phyloP scores from a whole-genome alignment of 2,113 vertebrate genomes.

The Rhizomys pruinosus region DNA sequence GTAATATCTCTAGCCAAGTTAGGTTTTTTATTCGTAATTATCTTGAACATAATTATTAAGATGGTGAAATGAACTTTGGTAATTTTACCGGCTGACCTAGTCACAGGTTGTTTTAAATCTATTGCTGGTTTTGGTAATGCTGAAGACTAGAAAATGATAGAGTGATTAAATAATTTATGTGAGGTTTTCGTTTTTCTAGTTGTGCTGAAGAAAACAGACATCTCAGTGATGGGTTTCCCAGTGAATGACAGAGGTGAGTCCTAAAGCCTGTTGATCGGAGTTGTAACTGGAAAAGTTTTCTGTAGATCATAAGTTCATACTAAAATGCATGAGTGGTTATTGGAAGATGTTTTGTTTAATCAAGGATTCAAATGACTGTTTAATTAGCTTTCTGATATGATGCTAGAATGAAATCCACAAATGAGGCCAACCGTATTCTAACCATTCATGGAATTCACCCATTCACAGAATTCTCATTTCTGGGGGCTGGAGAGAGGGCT shows the following conservation, averaged over 20 bases:
- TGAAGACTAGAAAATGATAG: not conserved
- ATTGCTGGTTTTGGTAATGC: not conserved
- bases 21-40: not conserved
- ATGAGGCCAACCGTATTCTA: not conserved
- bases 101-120: not conserved
- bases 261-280: not conserved
- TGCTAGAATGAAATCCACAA: not conserved
- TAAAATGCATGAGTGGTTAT: not conserved
- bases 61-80: not conserved
- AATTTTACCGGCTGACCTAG: not conserved
- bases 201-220: constrained; percentile 42
- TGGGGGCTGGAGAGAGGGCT: no score
- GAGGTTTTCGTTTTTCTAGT: not conserved
- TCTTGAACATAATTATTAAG: constrained; percentile 1
- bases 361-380: not conserved
- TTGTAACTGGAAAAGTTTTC: not conserved
- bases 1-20: not conserved
- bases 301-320: not conserved
- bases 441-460: not conserved
- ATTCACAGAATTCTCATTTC: not conserved
- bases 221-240: not conserved
- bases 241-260: constrained; percentile 54
- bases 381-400: not conserved
- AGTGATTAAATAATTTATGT: not conserved
- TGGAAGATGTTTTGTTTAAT: constrained; percentile 1